Evolutionary conservation across 2,797 vertebrate genomes (phyloP).

Genomic region (Benthosema pterotum): DNA sequence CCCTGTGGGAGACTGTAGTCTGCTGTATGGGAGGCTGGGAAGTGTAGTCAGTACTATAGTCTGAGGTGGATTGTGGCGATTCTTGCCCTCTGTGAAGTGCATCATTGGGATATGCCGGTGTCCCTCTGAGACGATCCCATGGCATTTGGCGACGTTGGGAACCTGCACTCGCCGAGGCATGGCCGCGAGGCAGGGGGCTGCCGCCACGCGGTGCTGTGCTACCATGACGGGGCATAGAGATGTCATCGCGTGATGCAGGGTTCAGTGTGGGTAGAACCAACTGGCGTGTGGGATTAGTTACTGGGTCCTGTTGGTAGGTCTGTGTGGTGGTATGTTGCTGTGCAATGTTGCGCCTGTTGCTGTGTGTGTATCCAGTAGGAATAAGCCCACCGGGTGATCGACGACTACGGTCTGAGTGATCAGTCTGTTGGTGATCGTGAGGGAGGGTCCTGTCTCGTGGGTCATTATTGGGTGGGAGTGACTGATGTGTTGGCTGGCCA

Average conservation of each 20-base stretch:
- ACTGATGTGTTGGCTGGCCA: constrained; percentile 40
- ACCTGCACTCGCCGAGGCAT: background rate
- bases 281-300: background rate
- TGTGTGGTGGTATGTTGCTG: constrained; percentile 57
- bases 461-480: background rate
- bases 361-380: constrained; percentile 66
- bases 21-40: constrained; percentile 27
- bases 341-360: constrained; percentile 31
- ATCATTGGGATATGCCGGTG: constrained; percentile 72
- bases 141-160: constrained; percentile 56
- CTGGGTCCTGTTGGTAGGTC: constrained; percentile 49
- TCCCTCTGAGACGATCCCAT: constrained; percentile 75
- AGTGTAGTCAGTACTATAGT: constrained; percentile 51
- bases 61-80: constrained; percentile 32
- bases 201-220: background rate
- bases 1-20: constrained; percentile 25
- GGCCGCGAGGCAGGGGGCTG: constrained; percentile 14
- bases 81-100: constrained; percentile 15
- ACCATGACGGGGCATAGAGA: too few species aligned
- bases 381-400: constrained; percentile 41
- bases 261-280: too few species aligned
- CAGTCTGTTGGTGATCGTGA: constrained; percentile 7
- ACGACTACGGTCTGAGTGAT: constrained; percentile 8
- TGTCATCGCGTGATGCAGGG: too few species aligned
- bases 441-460: constrained; percentile 32